A percentile compares a stretch with the other conserved stretches of the same genome.
Evolutionary conservation across 2,797 vertebrate genomes (phyloP).

Genomic region (Parotocinclus haroldoi): DNA sequence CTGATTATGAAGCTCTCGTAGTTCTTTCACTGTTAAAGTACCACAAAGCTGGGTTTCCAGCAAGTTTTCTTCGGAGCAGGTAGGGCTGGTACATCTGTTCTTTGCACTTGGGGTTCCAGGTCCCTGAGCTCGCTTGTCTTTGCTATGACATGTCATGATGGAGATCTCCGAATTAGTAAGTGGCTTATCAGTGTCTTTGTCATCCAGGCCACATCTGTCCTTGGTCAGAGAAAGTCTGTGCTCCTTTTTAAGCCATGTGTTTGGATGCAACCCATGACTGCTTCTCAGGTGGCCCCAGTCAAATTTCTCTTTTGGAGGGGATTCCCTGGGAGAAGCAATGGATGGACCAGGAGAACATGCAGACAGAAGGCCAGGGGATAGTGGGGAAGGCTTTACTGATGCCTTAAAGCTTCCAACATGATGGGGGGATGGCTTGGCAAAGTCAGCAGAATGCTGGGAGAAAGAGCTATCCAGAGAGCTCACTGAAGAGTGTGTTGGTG

Average conservation of each 20-base stretch:
- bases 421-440: constrained; percentile 67
- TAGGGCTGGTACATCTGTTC: constrained; percentile 52
- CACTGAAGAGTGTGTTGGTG: constrained; percentile 84
- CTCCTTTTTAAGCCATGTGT: constrained; percentile 75
- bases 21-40: constrained; percentile 60
- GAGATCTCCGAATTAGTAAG: constrained; percentile 13
- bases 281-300: constrained; percentile 58
- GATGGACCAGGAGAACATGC: constrained; percentile 39
- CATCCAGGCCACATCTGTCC: constrained; percentile 58
- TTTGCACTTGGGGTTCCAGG: constrained; percentile 20
- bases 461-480: constrained; percentile 92
- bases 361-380: constrained; percentile 48
- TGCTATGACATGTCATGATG: constrained; percentile 2
- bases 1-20: constrained; percentile 58
- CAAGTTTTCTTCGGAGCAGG: constrained; percentile 66
- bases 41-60: constrained; percentile 57
- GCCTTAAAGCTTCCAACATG: constrained; percentile 52
- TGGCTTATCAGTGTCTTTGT: constrained; percentile 47
- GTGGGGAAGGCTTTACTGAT: constrained; percentile 52
- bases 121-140: constrained; percentile 5
- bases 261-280: constrained; percentile 73
- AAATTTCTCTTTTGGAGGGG: constrained; percentile 51
- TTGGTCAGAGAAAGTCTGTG: constrained; percentile 68
- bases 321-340: constrained; percentile 55
- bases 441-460: constrained; percentile 86